Conservation (phyloP, 2,888 invertebrate genomes). For the Ormyrus pomaceus region DNA sequence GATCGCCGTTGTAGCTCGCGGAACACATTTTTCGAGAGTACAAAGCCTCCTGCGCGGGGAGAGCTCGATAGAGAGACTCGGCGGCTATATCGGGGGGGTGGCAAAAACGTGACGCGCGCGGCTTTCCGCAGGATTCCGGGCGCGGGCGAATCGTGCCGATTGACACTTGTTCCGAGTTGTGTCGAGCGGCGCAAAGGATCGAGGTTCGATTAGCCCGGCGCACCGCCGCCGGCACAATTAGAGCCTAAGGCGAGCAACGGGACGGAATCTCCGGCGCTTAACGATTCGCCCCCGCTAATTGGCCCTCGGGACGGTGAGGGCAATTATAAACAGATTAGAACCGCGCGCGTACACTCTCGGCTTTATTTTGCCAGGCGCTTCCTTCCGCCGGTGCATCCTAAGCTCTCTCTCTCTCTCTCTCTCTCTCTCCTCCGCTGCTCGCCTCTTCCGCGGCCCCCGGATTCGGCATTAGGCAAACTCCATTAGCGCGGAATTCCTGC, state of each 20-base stretch:
- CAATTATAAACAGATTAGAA: conserved; percentile 73
- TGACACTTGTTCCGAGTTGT: no score
- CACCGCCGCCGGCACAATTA: no score
- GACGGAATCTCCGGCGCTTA: conserved; percentile 55
- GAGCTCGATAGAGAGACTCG: no score
- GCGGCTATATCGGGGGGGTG: no score
- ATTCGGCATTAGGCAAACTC: conserved; percentile 32
- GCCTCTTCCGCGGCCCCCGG: neutral
- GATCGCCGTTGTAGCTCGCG: no score
- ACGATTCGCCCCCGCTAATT: conserved; percentile 67
- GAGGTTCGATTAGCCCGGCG: no score
- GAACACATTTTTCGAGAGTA: no score
- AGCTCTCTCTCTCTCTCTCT: neutral
- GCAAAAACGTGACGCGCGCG: no score
- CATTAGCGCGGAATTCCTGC: conserved; percentile 26
- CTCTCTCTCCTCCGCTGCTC: neutral
- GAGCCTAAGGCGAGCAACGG: conserved; percentile 5
- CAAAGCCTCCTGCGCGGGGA: no score
- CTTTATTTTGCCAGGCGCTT: conserved; percentile 18
- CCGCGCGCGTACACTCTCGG: conserved; percentile 35
- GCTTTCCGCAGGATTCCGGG: no score
- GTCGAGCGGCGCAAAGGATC: no score
- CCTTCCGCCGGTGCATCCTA: neutral
- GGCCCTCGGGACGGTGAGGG: conserved; percentile 62
- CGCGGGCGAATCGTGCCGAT: no score